phyloP scores from a whole-genome alignment of 2,113 vertebrate genomes.

The Azemiops feae region DNA sequence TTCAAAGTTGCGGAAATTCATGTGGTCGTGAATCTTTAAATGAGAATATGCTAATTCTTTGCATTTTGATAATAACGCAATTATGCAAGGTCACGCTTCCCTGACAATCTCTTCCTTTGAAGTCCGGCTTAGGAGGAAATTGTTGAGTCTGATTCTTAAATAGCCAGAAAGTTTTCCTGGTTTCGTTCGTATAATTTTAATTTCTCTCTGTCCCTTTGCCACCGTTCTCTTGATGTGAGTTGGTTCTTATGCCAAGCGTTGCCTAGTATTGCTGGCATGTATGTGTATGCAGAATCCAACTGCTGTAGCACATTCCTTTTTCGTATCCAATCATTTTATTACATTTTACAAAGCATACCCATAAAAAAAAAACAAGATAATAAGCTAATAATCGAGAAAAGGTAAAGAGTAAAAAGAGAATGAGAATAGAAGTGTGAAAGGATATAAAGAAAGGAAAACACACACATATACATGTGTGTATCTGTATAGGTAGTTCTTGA shows the following conservation, averaged over 20 bases:
- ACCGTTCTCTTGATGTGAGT: neutral
- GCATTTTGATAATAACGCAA: neutral
- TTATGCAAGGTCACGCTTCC: neutral
- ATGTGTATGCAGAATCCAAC: neutral
- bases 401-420: neutral
- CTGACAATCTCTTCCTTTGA: neutral
- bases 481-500: too few relatives aligned
- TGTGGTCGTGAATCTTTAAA: neutral
- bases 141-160: neutral
- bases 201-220: neutral
- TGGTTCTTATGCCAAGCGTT: neutral
- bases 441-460: too few relatives aligned
- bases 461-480: too few relatives aligned
- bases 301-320: neutral
- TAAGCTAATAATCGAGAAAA: neutral
- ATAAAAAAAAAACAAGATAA: neutral
- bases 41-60: neutral
- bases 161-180: neutral
- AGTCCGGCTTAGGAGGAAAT: neutral
- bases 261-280: neutral
- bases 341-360: neutral
- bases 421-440: too few relatives aligned
- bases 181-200: neutral
- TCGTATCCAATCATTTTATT: neutral
- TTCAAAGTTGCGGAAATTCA: too few relatives aligned